phyloP scores from a whole-genome alignment of 2,888 invertebrate species.

The Acronicta psi region DNA sequence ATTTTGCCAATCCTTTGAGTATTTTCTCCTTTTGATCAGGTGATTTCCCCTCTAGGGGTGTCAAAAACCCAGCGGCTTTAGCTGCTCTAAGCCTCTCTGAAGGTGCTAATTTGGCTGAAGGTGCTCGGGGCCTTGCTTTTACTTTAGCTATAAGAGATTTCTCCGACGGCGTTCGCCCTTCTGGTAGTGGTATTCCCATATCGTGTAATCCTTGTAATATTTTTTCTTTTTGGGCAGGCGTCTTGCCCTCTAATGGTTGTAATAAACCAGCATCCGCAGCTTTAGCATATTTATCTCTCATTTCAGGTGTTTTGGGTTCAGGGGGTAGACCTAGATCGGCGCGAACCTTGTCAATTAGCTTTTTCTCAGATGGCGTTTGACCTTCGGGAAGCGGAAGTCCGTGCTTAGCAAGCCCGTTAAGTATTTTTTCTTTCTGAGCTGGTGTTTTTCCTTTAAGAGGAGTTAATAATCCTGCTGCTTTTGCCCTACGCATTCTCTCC shows the following conservation, averaged over 20 bases:
- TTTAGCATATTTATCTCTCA: conserved; percentile 26
- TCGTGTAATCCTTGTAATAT: conserved; percentile 45
- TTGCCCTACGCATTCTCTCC: conserved; percentile 16
- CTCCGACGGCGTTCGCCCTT: conserved; percentile 60
- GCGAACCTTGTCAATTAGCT: conserved; percentile 18
- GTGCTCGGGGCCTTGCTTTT: background rate
- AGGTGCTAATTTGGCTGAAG: background rate
- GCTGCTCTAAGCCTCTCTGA: conserved; percentile 47
- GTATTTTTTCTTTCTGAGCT: conserved; percentile 28
- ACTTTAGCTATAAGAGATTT: conserved; percentile 45
- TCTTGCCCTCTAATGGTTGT: conserved; percentile 49
- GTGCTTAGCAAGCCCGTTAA: conserved; percentile 46
- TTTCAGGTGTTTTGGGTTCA: conserved; percentile 10
- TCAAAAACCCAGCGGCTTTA: conserved; percentile 52
- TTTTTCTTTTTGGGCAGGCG: conserved; percentile 50
- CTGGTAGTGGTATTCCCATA: conserved; percentile 49
- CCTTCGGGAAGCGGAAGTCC: conserved; percentile 22
- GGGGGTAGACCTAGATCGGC: conserved; percentile 22
- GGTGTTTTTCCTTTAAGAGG: conserved; percentile 31
- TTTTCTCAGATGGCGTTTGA: conserved; percentile 20
- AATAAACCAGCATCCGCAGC: conserved; percentile 50
- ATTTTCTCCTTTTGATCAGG: conserved; percentile 26
- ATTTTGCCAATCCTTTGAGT: conserved; percentile 21
- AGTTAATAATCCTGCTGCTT: conserved; percentile 16
- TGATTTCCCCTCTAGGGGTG: conserved; percentile 21